A percentile compares a stretch with the other conserved stretches of the same genome.
phyloP scores from a whole-genome alignment of 2,797 vertebrate species.

The Spatula versicolor region DNA sequence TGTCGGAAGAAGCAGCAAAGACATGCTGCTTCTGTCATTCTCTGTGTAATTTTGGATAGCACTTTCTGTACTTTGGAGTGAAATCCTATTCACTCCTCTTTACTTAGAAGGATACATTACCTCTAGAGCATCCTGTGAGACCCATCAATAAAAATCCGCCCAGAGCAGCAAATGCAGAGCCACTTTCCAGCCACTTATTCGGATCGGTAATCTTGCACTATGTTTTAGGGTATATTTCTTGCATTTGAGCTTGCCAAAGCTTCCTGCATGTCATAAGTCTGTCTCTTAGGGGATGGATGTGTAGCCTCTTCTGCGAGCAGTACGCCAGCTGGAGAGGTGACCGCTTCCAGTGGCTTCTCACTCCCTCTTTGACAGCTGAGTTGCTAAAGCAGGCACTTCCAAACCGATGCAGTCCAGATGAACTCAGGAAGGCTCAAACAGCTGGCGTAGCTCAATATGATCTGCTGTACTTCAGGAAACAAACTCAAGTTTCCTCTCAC shows the following conservation, averaged over 20 bases:
- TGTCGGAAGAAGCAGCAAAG: not conserved
- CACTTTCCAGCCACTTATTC: not conserved
- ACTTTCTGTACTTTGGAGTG: not conserved
- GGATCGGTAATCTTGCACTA: not conserved
- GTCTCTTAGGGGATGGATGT: not conserved
- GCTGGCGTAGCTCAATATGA: not conserved
- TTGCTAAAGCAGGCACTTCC: conserved; percentile 8
- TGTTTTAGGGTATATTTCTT: not conserved
- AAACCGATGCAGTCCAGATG: not conserved
- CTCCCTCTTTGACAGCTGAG: conserved; percentile 38
- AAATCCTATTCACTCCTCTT: not conserved
- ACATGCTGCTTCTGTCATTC: not conserved
- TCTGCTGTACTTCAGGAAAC: conserved; percentile 12
- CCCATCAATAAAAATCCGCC: not conserved
- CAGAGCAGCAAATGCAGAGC: not conserved
- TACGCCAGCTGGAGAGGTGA: conserved; percentile 51
- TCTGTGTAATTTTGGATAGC: not conserved
- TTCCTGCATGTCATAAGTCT: not conserved
- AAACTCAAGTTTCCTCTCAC: not conserved
- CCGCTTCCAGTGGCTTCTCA: conserved; percentile 42
- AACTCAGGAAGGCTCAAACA: conserved; percentile 8
- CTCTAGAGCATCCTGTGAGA: not conserved
- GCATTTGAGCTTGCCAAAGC: not conserved
- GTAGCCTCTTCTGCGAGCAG: not conserved
- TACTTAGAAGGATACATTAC: not conserved